phyloP scores from a whole-genome alignment of 2,888 invertebrate species.

The Helleia helle region DNA sequence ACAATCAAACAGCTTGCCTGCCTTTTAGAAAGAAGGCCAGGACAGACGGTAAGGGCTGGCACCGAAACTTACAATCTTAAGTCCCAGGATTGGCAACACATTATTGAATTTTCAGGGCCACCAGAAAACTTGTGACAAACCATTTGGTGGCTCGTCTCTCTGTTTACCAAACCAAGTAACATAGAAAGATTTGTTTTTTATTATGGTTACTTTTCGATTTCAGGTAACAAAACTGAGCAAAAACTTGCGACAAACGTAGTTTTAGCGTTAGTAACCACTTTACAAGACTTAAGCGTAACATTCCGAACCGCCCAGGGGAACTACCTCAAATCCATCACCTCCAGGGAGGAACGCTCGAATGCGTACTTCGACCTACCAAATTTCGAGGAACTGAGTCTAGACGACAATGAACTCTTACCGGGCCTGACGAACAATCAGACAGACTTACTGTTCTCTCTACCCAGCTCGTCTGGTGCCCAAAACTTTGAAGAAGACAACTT shows the following conservation, averaged over 20 bases:
- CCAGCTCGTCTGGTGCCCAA: conserved; percentile 49
- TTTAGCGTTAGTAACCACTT: conserved; percentile 84
- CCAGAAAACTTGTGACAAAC: too few species aligned
- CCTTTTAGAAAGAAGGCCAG: too few species aligned
- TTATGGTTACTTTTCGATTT: conserved; percentile 45
- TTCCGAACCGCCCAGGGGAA: conserved; percentile 90
- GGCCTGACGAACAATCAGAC: conserved; percentile 58
- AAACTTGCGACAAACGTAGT: conserved; percentile 89
- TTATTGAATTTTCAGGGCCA: too few species aligned
- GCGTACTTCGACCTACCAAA: conserved; percentile 86
- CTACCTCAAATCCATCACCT: conserved; percentile 90
- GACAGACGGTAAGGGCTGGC: too few species aligned
- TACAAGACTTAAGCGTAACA: conserved; percentile 89
- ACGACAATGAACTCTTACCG: conserved; percentile 56
- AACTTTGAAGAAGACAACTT: conserved; percentile 58
- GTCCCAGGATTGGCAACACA: too few species aligned
- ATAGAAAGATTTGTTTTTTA: too few species aligned
- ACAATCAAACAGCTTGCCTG: too few species aligned
- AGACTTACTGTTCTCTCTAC: conserved; percentile 51
- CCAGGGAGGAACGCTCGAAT: conserved; percentile 91
- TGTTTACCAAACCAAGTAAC: too few species aligned
- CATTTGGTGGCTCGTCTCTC: too few species aligned
- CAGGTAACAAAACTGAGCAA: conserved; percentile 82
- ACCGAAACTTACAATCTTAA: too few species aligned
- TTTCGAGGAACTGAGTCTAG: conserved; percentile 73